Base-by-base conservation (phyloP, 2,113 vertebrate genomes). In the Melozone crissalis region DNA sequence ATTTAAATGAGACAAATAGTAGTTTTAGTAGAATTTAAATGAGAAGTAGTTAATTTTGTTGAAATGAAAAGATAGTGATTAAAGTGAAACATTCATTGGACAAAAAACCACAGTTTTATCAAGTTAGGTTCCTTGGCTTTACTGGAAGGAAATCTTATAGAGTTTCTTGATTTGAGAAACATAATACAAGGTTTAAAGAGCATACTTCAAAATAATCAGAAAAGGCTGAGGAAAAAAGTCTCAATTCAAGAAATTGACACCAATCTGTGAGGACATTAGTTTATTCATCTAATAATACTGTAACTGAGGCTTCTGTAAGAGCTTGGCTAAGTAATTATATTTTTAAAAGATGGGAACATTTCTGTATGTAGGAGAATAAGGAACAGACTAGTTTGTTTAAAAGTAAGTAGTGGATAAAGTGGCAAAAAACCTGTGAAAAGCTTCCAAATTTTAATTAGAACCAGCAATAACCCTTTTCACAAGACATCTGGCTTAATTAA, bases 381-480 rank as follows among this genome's bases (percentile, higher is more conserved):
- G 31, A 94, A 93, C 61, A 92, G 80, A 89, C 7, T 51, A 79
- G 6, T 69, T 89, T 94, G 37, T 58, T 91, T 93, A 73, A 84
- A 95, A 93, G 61, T 73, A 91, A 91, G 39, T 43, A 58, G 51
- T 0, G 27, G 35, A 84, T 87, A 79, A 93, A 91, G 58, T 84
- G 83, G 82, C 74, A 91, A 72, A 95, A 90, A 80, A 28, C 24
- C 54, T 80, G 43, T 77, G 74, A 95, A 85, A 95, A 79, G 5
- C 41, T 91, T 94, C 84, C 84, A 89, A 75, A 73, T 26, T 66
- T 94, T 89, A 93, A 96, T 76, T 69, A 87, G 73, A 87, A 89
- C 19, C 61, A 93, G 66, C 17, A 78, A 28, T 75, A 84, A 81
- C 20, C 37, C 57, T 92, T 81, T 81, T 59, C 52, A 72, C 44